Evolutionary conservation across 2,797 vertebrate genomes (phyloP), one percentile per base, ranked within the genome.

Genomic region (Gymnothorax javanicus): DNA sequence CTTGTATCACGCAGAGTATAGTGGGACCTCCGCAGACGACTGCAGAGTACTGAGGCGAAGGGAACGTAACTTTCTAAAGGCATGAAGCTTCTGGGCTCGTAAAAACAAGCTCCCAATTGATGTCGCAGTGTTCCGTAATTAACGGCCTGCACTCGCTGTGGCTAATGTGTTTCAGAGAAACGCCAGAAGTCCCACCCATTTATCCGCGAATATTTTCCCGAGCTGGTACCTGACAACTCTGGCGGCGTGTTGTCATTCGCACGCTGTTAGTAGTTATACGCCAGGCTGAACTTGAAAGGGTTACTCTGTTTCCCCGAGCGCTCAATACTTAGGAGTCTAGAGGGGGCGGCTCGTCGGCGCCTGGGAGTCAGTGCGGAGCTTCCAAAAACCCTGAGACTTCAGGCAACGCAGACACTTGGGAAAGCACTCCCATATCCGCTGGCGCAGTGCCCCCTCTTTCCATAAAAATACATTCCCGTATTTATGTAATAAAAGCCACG

Each of bases 271-370:
- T 60, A 84, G 94, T 94, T 95, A 94, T 93, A 94, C 94, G 93
- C 93, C 91, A 92, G 94, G 94, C 94, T 94, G 94, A 94, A 92
- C 92, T 94, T 96, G 96, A 97, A 96, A 95, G 96, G 96, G 96
- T 96, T 95, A 96, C 95, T 96, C 94, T 96, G 95, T 96, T 95
- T 95, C 94, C 93, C 95, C 95, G 95, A 95, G 95, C 94, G 94
- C 95, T 95, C 95, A 96, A 95, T 96, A 96, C 95, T 96, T 94
- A 92, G 91, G 95, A 94, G 94, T 95, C 94, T 93, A 96, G 95
- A 96, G 95, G 94, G 95, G 95, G 95, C 95, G 95, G 96, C 96
- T 94, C 93, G 95, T 95, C 96, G 96, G 96, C 96, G 96, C 96
- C 96, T 95, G 93, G 91, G 95, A 96, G 94, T 95, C 96, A 96